phyloP scores from a whole-genome alignment of 2,113 vertebrate genomes.

The Mirza zaza region DNA sequence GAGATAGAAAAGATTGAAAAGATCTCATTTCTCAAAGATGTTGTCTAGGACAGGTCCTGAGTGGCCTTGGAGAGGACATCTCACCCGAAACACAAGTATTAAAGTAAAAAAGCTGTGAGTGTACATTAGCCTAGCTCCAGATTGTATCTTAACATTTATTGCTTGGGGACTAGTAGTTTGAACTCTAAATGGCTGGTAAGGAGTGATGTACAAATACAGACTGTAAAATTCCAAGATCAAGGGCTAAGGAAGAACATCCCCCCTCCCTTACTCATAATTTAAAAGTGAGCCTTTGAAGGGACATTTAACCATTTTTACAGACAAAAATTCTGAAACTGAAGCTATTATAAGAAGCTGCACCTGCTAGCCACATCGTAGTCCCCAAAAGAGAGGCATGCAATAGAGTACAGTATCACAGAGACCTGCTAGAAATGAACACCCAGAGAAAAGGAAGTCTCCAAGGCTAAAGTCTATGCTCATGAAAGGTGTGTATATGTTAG shows the following conservation, averaged over 20 bases:
- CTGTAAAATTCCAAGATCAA: neutral
- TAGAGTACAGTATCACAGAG: neutral
- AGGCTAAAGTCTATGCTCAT: neutral
- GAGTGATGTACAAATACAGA: neutral
- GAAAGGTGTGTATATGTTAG: neutral
- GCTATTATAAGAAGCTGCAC: neutral
- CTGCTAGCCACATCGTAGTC: neutral
- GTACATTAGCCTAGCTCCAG: neutral
- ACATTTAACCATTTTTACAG: neutral
- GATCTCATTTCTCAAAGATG: neutral
- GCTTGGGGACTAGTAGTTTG: neutral
- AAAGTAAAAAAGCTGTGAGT: neutral
- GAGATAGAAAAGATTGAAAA: slow-evolving; percentile 1
- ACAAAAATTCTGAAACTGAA: neutral
- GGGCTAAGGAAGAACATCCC: neutral
- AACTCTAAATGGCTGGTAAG: neutral
- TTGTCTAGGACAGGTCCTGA: neutral
- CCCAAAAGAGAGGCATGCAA: neutral
- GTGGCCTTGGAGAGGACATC: neutral
- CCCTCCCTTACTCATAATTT: neutral
- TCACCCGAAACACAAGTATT: neutral
- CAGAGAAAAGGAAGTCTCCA: neutral
- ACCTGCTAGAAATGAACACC: neutral
- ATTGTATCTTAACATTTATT: neutral
- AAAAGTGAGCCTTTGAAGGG: neutral